These are phyloP conservation scores for Sesamia nonagrioides DNA, from an alignment of 1,140 invertebrate species.

Conservation along the genomic window DNA sequence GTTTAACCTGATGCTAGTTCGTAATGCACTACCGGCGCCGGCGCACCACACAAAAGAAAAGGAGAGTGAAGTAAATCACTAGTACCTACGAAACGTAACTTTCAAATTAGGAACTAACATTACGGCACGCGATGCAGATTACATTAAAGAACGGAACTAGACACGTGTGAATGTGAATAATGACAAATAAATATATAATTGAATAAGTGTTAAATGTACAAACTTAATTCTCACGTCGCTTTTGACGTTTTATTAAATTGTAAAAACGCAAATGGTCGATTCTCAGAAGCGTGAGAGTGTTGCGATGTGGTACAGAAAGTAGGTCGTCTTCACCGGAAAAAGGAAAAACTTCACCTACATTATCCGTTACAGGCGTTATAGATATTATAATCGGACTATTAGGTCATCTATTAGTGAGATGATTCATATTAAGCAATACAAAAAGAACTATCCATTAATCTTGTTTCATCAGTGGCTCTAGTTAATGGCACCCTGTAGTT, in stretches of 20 bases:
- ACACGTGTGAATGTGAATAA: not conserved
- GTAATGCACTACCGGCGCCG: not conserved
- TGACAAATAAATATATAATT: not conserved
- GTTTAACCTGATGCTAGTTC: conserved; percentile 4
- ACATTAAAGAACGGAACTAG: not conserved
- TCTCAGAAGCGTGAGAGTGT: conserved; percentile 78
- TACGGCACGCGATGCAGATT: not conserved
- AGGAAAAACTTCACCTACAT: conserved; percentile 58
- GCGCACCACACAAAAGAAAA: conserved; percentile 1
- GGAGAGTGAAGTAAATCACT: conserved; percentile 21
- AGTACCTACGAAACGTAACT: not conserved
- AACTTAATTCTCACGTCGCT: conserved; percentile 42
- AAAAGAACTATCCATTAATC: not conserved
- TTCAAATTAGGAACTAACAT: conserved; percentile 7
- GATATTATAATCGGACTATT: conserved; percentile 13
- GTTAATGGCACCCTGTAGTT: not conserved
- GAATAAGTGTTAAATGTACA: not conserved
- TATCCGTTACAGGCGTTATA: conserved; percentile 53
- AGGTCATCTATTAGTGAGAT: not conserved
- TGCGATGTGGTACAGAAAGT: conserved; percentile 61
- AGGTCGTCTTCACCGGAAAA: conserved; percentile 70
- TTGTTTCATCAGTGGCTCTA: not conserved
- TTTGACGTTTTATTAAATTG: conserved; percentile 72
- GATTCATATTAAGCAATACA: not conserved
- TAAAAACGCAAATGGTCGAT: conserved; percentile 73